Percentiles rank a stretch among this genome's conserved stretches.
Evolutionary conservation across 2,113 vertebrate genomes (phyloP).

Genomic region (Pholis gunnellus): DNA sequence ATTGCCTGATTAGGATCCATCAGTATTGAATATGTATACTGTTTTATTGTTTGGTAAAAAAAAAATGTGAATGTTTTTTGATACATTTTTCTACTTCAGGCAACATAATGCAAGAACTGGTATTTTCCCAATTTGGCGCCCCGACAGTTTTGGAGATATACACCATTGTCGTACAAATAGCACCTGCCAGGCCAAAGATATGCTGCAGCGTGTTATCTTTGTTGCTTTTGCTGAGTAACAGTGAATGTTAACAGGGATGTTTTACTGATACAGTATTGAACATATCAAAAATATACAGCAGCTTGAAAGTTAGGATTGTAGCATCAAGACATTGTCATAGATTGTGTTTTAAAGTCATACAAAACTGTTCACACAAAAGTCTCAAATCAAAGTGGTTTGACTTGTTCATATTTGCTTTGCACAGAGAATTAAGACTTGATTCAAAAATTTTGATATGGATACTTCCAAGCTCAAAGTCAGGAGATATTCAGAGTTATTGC

Average conservation of each 20-base stretch:
- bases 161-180: neutral
- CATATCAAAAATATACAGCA: neutral
- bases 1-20: neutral
- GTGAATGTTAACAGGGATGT: neutral
- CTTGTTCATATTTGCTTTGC: neutral
- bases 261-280: neutral
- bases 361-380: neutral
- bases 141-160: neutral
- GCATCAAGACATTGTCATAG: neutral
- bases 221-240: neutral
- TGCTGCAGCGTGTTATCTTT: neutral
- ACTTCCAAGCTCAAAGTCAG: conserved; percentile 26
- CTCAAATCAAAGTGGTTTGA: conserved; percentile 3
- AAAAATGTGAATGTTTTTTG: neutral
- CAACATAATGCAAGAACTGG: neutral
- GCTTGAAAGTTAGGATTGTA: neutral
- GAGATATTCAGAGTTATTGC: conserved; percentile 27
- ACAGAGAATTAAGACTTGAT: conserved; percentile 6
- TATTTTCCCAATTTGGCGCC: neutral
- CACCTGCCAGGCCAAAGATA: neutral
- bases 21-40: neutral
- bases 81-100: neutral
- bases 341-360: neutral
- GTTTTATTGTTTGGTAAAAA: neutral
- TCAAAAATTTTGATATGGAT: conserved; percentile 7